Evolutionary conservation across 2,797 vertebrate genomes (phyloP).

Genomic region (Molothrus ater): DNA sequence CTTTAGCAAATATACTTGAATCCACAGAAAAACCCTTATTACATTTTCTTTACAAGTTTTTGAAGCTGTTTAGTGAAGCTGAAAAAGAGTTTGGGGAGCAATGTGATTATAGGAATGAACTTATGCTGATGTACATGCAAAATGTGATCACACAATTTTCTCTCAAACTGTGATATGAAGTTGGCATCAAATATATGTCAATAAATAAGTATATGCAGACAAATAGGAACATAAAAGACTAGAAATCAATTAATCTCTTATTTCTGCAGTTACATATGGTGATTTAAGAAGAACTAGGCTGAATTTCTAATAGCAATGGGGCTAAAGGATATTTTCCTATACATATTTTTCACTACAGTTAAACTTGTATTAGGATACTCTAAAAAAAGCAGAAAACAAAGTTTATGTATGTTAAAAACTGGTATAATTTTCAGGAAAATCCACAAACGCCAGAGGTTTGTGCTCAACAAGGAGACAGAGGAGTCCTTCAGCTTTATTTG

Average conservation of each 20-base stretch:
- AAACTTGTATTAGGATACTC: not conserved
- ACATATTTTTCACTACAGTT: not conserved
- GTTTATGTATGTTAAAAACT: not conserved
- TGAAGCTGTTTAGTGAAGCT: not conserved
- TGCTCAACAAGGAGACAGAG: not conserved
- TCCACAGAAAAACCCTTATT: not conserved
- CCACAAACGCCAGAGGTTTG: not conserved
- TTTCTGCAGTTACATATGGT: not conserved
- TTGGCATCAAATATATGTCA: not conserved
- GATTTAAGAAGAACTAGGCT: not conserved
- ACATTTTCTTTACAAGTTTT: not conserved
- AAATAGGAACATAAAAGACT: not conserved
- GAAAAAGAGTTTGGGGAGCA: not conserved
- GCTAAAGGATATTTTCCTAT: not conserved
- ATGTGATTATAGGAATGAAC: not conserved
- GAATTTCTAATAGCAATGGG: not conserved
- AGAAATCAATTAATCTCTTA: not conserved
- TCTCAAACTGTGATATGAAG: not conserved
- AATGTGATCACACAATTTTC: not conserved
- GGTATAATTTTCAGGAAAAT: not conserved
- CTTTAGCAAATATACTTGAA: not conserved
- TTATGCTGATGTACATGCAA: not conserved
- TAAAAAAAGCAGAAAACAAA: not conserved
- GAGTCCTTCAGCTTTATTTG: too few relatives aligned
- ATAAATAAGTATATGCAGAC: not conserved